These are phyloP conservation scores for Oligia strigilis DNA, from an alignment of 2,888 invertebrate genomes.

Conservation along the genomic window DNA sequence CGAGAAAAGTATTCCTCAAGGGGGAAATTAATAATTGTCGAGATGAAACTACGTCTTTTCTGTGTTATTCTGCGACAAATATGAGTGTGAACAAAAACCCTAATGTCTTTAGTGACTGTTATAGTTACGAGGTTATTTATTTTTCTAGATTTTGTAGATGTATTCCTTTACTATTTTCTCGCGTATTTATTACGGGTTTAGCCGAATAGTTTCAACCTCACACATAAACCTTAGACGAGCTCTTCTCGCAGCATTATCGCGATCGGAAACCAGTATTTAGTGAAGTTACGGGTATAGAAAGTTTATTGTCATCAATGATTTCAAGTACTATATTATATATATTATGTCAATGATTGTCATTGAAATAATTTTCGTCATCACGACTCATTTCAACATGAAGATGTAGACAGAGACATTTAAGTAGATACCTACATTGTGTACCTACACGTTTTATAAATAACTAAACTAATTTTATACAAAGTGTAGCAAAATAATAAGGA, in stretches of 20 bases:
- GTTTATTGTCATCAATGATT: not conserved
- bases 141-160: not conserved
- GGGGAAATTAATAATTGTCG: constrained; percentile 60
- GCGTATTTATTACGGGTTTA: not conserved
- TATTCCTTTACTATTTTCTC: not conserved
- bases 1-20: constrained; percentile 41
- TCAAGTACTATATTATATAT: too few relatives aligned
- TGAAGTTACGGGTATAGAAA: not conserved
- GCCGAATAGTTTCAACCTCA: not conserved
- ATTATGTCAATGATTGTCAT: too few relatives aligned
- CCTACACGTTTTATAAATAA: too few relatives aligned
- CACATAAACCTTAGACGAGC: not conserved
- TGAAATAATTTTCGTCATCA: not conserved
- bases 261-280: not conserved
- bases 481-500: too few relatives aligned
- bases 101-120: constrained; percentile 29
- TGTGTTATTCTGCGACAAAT: constrained; percentile 46
- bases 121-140: constrained; percentile 11
- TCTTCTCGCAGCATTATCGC: too few relatives aligned
- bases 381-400: not conserved
- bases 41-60: constrained; percentile 38
- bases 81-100: constrained; percentile 42
- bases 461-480: not conserved
- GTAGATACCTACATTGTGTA: too few relatives aligned
- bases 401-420: too few relatives aligned